A percentile compares a stretch with the other conserved stretches of the same genome.
Conservation (phyloP, 2,797 vertebrate genomes). For the Pterois miles region DNA sequence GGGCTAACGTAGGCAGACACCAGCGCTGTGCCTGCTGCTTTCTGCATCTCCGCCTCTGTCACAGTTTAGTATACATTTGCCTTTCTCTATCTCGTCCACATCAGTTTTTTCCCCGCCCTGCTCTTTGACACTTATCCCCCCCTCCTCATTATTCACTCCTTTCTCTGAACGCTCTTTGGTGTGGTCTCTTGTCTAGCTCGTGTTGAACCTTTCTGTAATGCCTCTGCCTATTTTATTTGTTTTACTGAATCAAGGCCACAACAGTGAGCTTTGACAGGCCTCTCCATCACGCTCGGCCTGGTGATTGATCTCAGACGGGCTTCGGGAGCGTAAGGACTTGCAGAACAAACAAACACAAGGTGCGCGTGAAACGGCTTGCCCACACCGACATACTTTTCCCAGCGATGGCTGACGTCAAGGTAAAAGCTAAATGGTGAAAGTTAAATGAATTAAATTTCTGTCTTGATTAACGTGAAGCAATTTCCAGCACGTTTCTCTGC, state of each 20-base stretch:
- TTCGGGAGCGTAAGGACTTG: slow-evolving; percentile 68
- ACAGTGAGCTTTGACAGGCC: slow-evolving; percentile 75
- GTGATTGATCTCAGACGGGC: slow-evolving; percentile 81
- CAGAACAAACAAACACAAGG: slow-evolving; percentile 51
- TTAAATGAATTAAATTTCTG: slow-evolving; percentile 46
- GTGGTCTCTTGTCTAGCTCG: slow-evolving; percentile 59
- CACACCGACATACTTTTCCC: not conserved
- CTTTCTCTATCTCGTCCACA: slow-evolving; percentile 26
- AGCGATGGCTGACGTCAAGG: slow-evolving; percentile 3
- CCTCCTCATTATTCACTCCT: slow-evolving; percentile 58
- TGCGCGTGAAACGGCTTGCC: not conserved
- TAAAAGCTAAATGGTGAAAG: slow-evolving; percentile 33
- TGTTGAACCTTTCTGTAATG: slow-evolving; percentile 58
- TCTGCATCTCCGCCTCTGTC: slow-evolving; percentile 11
- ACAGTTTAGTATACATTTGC: slow-evolving; percentile 7
- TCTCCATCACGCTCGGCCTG: slow-evolving; percentile 76
- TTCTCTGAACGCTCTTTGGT: slow-evolving; percentile 38
- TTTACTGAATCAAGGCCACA: slow-evolving; percentile 81
- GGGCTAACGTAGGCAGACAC: slow-evolving; percentile 53
- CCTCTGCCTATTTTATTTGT: slow-evolving; percentile 73
- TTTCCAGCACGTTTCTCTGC: slow-evolving; percentile 38
- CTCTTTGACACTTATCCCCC: slow-evolving; percentile 56
- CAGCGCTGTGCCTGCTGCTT: slow-evolving; percentile 34
- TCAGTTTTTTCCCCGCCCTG: slow-evolving; percentile 49
- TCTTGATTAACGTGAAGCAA: slow-evolving; percentile 52